These are phyloP conservation scores for Syngnathoides biaculeatus DNA, from an alignment of 2,113 vertebrate species.

Conservation along the genomic window DNA sequence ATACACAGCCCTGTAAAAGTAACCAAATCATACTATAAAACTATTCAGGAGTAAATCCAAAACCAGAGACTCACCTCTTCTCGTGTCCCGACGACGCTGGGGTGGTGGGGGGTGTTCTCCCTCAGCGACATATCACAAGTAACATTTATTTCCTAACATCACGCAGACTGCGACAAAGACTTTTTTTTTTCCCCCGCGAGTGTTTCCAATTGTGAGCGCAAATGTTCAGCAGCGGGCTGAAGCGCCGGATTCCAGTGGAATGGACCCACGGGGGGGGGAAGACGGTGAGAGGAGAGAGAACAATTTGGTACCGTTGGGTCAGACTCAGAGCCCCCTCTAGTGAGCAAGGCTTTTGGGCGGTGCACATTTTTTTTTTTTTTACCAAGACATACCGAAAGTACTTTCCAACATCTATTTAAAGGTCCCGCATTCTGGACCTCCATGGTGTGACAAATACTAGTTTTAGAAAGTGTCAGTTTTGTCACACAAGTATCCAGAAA, in stretches of 20 bases:
- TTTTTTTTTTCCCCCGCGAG: constrained; percentile 21
- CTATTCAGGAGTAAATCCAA: background rate
- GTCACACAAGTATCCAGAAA: too few relatives aligned
- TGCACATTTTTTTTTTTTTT: background rate
- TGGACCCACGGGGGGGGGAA: background rate
- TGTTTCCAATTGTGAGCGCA: constrained; percentile 27
- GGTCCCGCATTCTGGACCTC: too few relatives aligned
- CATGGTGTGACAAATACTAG: too few relatives aligned
- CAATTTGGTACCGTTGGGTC: background rate
- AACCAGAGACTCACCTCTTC: constrained; percentile 46
- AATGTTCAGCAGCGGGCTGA: constrained; percentile 25
- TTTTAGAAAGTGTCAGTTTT: too few relatives aligned
- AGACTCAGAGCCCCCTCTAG: constrained; percentile 16
- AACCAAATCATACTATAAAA: background rate
- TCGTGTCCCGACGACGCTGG: constrained; percentile 23
- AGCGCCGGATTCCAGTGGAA: background rate
- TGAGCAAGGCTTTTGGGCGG: background rate
- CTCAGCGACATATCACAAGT: constrained; percentile 37
- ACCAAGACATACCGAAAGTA: too few relatives aligned
- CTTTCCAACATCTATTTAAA: too few relatives aligned
- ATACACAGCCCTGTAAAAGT: background rate
- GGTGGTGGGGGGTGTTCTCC: constrained; percentile 26
- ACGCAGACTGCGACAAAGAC: constrained; percentile 13
- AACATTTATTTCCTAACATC: constrained; percentile 31
- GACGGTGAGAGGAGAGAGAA: background rate